phyloP scores from a whole-genome alignment of 2,113 vertebrate genomes.

The Danio rerio region DNA sequence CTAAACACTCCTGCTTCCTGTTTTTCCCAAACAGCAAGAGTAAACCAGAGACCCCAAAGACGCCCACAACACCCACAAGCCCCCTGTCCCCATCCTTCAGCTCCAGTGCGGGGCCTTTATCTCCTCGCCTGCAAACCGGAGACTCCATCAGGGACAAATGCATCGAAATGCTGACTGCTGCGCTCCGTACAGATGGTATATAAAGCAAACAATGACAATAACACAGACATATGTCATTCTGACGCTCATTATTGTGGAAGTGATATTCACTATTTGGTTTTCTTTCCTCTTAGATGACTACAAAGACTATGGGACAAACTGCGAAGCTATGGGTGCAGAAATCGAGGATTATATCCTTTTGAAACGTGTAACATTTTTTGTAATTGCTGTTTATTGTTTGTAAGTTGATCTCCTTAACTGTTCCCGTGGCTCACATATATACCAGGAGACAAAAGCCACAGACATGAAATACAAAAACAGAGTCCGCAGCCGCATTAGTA shows the following conservation, averaged over 20 bases:
- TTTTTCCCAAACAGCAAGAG: constrained; percentile 71
- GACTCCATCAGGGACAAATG: constrained; percentile 93
- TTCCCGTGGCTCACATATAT: constrained; percentile 83
- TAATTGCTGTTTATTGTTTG: not conserved
- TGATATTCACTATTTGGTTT: not conserved
- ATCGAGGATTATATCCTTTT: constrained; percentile 97
- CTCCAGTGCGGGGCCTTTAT: constrained; percentile 70
- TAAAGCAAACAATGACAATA: not conserved
- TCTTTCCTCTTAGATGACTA: constrained; percentile 81
- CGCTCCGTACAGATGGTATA: constrained; percentile 89
- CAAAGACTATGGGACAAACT: constrained; percentile 88
- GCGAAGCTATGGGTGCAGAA: constrained; percentile 92
- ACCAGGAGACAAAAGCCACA: constrained; percentile 89
- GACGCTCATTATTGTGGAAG: not conserved
- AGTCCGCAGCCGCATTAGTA: constrained; percentile 95
- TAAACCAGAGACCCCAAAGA: constrained; percentile 79
- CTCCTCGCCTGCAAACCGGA: constrained; percentile 85
- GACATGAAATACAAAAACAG: constrained; percentile 99
- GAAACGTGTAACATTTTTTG: not conserved
- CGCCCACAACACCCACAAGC: constrained; percentile 82
- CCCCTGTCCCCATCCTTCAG: constrained; percentile 81
- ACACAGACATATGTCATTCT: not conserved
- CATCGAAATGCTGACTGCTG: constrained; percentile 89
- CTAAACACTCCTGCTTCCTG: constrained; percentile 19
- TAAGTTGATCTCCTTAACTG: constrained; percentile 67